phyloP scores from a whole-genome alignment of 2,888 invertebrate species.

The Drosophila heteroneura region DNA sequence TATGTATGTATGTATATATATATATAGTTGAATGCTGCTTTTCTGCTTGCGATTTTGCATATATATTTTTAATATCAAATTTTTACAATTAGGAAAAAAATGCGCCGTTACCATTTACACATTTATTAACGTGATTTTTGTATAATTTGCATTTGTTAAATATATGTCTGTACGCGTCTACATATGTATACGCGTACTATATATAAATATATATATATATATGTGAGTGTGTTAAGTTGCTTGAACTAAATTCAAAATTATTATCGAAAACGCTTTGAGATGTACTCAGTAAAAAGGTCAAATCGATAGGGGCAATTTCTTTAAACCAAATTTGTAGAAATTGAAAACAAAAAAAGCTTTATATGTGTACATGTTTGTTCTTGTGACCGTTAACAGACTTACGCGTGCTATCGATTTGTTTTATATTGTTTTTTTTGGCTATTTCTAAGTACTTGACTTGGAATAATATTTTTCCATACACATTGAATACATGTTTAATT shows the following conservation, averaged over 20 bases:
- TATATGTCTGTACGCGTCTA: conserved; percentile 52
- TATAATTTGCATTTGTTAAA: conserved; percentile 61
- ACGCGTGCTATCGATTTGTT: background rate
- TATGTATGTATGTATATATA: conserved; percentile 30
- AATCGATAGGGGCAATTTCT: conserved; percentile 31
- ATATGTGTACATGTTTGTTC: conserved; percentile 15
- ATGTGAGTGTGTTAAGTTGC: conserved; percentile 24
- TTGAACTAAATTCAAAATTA: conserved; percentile 30
- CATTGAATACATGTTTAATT: conserved; percentile 28
- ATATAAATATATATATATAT: conserved; percentile 14
- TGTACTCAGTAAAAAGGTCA: conserved; percentile 35
- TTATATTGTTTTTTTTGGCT: background rate
- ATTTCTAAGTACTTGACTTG: conserved; percentile 17
- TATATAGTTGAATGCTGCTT: conserved; percentile 46
- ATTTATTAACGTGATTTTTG: conserved; percentile 42
- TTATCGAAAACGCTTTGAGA: conserved; percentile 24
- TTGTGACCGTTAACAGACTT: conserved; percentile 1
- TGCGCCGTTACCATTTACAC: conserved; percentile 65
- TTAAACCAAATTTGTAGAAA: background rate
- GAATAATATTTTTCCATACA: conserved; percentile 20
- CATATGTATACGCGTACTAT: conserved; percentile 19
- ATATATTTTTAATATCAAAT: conserved; percentile 79
- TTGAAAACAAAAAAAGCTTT: conserved; percentile 5
- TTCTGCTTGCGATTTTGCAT: conserved; percentile 49
- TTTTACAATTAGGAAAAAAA: conserved; percentile 78